phyloP scores from a whole-genome alignment of 2,113 vertebrate species.

The Coracopsis vasa region DNA sequence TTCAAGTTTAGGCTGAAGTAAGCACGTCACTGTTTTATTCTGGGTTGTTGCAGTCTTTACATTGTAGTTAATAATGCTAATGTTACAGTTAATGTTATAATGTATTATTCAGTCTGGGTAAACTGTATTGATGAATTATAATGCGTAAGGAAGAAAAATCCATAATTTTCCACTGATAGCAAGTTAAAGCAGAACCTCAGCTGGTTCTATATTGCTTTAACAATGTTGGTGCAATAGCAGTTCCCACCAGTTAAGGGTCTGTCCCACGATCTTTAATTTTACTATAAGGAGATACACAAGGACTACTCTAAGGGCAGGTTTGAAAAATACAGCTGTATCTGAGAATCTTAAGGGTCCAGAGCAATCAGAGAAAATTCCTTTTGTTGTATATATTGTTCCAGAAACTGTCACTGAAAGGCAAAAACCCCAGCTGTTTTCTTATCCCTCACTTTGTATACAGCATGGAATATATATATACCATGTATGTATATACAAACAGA shows the following conservation, averaged over 20 bases:
- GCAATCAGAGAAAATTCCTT: background rate
- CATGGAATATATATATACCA: background rate
- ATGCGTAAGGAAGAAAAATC: background rate
- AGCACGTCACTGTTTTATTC: background rate
- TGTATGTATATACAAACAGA: background rate
- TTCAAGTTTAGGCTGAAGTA: background rate
- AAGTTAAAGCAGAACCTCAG: background rate
- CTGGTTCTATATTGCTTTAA: background rate
- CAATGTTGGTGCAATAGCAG: background rate
- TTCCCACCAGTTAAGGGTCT: background rate
- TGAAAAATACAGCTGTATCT: background rate
- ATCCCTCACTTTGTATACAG: accelerated
- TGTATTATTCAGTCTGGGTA: background rate
- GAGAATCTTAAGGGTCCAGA: background rate
- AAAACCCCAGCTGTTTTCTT: background rate
- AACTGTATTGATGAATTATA: background rate
- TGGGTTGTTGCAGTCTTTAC: background rate
- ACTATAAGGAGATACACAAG: background rate
- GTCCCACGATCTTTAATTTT: background rate
- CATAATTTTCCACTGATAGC: background rate
- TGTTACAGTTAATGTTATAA: background rate
- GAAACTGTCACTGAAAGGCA: background rate
- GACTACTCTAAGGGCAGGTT: background rate
- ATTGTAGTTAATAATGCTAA: background rate
- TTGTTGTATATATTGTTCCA: background rate